Conservation (phyloP, 2,888 invertebrate genomes). For the Acronicta leporina region DNA sequence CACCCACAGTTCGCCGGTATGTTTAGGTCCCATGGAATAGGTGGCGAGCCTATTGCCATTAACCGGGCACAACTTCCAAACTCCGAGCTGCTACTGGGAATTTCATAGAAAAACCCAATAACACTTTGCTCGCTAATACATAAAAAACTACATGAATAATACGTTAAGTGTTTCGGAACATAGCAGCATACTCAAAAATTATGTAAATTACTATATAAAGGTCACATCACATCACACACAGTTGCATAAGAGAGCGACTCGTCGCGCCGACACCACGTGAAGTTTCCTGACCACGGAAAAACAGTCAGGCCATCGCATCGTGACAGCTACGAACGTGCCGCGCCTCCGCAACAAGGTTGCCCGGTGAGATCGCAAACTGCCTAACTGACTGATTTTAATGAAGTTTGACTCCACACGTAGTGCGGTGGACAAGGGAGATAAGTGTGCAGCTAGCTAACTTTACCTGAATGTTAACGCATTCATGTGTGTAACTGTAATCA, state of each 20-base stretch:
- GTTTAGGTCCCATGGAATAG: no score
- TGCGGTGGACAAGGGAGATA: conserved; percentile 22
- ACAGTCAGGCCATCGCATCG: conserved; percentile 64
- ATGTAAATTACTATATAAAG: no score
- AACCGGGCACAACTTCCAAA: no score
- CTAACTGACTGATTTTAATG: conserved; percentile 73
- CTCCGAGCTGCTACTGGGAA: no score
- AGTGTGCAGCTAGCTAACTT: conserved; percentile 11
- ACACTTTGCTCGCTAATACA: no score
- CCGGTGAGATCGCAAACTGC: conserved; percentile 70
- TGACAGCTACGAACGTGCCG: conserved; percentile 76
- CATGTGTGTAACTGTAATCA: not conserved
- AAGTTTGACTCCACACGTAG: conserved; percentile 68
- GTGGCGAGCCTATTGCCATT: no score
- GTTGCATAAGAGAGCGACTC: conserved; percentile 68
- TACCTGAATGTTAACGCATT: not conserved
- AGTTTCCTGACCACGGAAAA: conserved; percentile 79
- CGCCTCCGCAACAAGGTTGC: conserved; percentile 64
- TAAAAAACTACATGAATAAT: no score
- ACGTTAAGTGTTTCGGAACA: no score
- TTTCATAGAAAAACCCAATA: no score
- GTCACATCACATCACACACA: conserved; percentile 52
- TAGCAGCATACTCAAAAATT: no score
- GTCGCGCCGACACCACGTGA: conserved; percentile 55
- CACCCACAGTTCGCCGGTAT: no score